Conservation (phyloP, 1,140 invertebrate species). For the Pantala flavescens region DNA sequence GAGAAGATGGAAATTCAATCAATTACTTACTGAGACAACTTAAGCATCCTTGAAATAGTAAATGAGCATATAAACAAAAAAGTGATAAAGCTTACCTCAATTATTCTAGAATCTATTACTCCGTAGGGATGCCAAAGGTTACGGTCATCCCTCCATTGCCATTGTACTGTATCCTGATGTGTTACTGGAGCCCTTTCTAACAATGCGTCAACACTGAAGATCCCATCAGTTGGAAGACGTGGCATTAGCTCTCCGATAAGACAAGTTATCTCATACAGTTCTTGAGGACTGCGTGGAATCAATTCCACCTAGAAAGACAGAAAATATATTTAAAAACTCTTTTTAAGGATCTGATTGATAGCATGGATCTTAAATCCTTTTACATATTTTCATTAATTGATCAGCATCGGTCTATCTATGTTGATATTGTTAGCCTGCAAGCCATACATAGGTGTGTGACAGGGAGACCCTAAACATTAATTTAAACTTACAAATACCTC, state of each 20-base stretch:
- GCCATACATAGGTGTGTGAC: too few species aligned
- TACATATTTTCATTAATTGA: too few species aligned
- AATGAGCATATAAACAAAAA: neutral
- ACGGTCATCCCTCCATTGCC: conserved; percentile 91
- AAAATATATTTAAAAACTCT: neutral
- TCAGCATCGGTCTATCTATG: too few species aligned
- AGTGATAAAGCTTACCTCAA: conserved; percentile 50
- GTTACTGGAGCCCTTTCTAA: conserved; percentile 59
- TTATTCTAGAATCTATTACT: conserved; percentile 62
- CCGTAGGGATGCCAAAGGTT: conserved; percentile 63
- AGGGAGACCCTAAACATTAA: too few species aligned
- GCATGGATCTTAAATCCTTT: neutral
- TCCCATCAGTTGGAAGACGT: conserved; percentile 80
- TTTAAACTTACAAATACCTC: too few species aligned
- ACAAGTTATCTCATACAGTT: conserved; percentile 92
- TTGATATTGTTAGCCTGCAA: too few species aligned
- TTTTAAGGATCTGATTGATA: neutral
- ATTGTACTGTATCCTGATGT: conserved; percentile 67
- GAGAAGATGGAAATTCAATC: too few species aligned
- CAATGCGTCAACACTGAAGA: conserved; percentile 84
- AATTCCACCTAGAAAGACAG: conserved; percentile 56
- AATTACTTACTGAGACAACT: too few species aligned
- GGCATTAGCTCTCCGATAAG: conserved; percentile 95
- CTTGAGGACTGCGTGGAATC: conserved; percentile 80
- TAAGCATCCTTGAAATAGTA: too few species aligned